These are phyloP conservation scores for Subacronicta megacephala DNA, from an alignment of 2,888 invertebrate species.

Conservation along the genomic window DNA sequence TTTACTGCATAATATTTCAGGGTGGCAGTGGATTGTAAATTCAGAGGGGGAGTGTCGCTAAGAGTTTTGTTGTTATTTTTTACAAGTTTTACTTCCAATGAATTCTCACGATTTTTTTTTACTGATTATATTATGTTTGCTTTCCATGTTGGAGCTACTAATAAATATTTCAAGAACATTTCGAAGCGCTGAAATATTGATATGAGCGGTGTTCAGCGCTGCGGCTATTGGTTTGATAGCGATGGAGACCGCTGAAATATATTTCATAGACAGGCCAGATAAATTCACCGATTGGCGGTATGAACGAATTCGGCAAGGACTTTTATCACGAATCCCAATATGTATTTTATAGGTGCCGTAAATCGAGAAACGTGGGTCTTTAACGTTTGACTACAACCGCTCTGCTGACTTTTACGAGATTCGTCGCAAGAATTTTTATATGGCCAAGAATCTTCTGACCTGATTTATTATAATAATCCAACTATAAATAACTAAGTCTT, in stretches of 20 bases:
- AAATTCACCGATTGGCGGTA: slow-evolving; percentile 78
- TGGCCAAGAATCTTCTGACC: slow-evolving; percentile 68
- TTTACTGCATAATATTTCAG: slow-evolving; percentile 58
- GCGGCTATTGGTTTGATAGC: slow-evolving; percentile 41
- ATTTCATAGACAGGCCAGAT: slow-evolving; percentile 65
- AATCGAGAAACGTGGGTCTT: slow-evolving; percentile 86
- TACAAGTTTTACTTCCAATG: slow-evolving; percentile 37
- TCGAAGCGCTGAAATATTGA: slow-evolving; percentile 43
- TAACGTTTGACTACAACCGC: slow-evolving; percentile 85
- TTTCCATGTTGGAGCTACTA: slow-evolving; percentile 24
- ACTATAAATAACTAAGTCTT: slow-evolving; percentile 73
- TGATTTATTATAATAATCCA: slow-evolving; percentile 69
- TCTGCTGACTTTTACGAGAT: slow-evolving; percentile 84
- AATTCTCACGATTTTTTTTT: slow-evolving; percentile 5
- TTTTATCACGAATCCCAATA: slow-evolving; percentile 88
- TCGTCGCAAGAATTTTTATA: slow-evolving; percentile 80
- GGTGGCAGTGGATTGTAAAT: slow-evolving; percentile 60
- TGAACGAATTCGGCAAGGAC: slow-evolving; percentile 80
- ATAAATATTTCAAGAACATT: slow-evolving; percentile 42
- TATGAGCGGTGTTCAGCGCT: slow-evolving; percentile 45
- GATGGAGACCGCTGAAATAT: slow-evolving; percentile 44
- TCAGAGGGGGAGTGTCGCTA: slow-evolving; percentile 41
- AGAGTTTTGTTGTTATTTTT: slow-evolving; percentile 40
- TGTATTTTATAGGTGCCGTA: slow-evolving; percentile 88
- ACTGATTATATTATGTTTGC: slow-evolving; percentile 22